Percentiles rank a stretch among this genome's conserved stretches.
Evolutionary conservation across 2,888 invertebrate genomes (phyloP).

Genomic region (Calephelis perditalis): DNA sequence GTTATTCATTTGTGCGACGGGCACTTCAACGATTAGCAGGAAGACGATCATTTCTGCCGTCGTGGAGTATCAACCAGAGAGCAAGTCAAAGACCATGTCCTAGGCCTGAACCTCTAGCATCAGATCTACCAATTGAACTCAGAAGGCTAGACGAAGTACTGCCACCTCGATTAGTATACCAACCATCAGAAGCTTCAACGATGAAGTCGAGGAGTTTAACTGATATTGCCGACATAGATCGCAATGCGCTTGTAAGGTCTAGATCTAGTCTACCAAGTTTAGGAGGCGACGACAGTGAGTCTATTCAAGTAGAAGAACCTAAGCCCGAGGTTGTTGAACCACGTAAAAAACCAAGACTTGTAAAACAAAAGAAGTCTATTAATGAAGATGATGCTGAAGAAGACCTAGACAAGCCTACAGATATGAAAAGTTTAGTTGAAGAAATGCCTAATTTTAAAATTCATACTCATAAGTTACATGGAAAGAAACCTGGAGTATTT

Average conservation of each 20-base stretch:
- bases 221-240: constrained; percentile 87
- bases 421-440: constrained; percentile 82
- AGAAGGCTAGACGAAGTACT: constrained; percentile 83
- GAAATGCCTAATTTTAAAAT: constrained; percentile 82
- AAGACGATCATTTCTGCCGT: constrained; percentile 85
- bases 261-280: constrained; percentile 87
- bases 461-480: constrained; percentile 60
- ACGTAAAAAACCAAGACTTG: constrained; percentile 83
- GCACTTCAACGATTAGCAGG: constrained; percentile 92
- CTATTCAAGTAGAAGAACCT: constrained; percentile 43
- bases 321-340: constrained; percentile 68
- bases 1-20: constrained; percentile 94
- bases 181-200: constrained; percentile 77
- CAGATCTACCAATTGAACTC: constrained; percentile 92
- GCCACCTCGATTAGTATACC: constrained; percentile 63
- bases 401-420: constrained; percentile 81
- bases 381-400: constrained; percentile 85
- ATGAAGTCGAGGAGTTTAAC: constrained; percentile 91
- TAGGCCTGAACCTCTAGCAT: constrained; percentile 85
- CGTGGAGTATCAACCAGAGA: constrained; percentile 79
- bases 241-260: constrained; percentile 84
- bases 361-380: constrained; percentile 92
- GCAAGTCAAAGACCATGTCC: constrained; percentile 71
- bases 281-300: constrained; percentile 59
- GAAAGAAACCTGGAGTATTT: constrained; percentile 79